These are phyloP conservation scores for Excalfactoria chinensis DNA, from an alignment of 2,113 vertebrate species.

Conservation along the genomic window DNA sequence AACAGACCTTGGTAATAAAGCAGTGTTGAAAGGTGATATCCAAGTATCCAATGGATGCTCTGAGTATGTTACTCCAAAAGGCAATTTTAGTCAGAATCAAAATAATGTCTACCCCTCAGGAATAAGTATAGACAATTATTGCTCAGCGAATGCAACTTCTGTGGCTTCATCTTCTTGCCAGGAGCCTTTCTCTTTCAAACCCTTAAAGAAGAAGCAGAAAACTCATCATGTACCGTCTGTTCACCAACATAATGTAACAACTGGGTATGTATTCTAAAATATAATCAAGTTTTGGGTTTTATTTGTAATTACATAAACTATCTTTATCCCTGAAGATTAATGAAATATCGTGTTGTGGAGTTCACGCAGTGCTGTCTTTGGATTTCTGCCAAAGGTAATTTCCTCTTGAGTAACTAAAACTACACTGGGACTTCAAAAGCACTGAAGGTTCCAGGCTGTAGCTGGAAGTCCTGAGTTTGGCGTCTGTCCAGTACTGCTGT, in stretches of 20 bases:
- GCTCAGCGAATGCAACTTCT: background rate
- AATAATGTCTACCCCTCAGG: background rate
- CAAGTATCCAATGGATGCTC: background rate
- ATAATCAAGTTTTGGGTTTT: background rate
- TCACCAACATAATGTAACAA: slow-evolving; percentile 45
- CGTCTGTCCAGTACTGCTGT: background rate
- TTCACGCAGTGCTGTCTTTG: background rate
- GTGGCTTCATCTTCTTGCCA: slow-evolving; percentile 22
- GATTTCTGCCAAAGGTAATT: background rate
- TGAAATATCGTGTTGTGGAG: background rate
- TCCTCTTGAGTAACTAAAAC: background rate
- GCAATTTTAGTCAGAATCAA: slow-evolving; percentile 15
- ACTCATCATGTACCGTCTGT: slow-evolving; percentile 73
- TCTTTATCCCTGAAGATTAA: background rate
- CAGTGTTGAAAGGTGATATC: background rate
- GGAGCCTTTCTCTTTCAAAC: slow-evolving; percentile 75
- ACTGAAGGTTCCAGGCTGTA: background rate
- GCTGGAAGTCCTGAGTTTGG: background rate
- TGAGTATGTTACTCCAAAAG: slow-evolving; percentile 34
- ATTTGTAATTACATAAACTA: background rate
- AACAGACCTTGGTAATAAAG: slow-evolving; percentile 82
- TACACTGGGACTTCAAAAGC: background rate
- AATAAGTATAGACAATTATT: background rate
- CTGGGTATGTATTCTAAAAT: slow-evolving; percentile 69
- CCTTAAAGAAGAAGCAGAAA: slow-evolving; percentile 89